Percentiles rank a stretch among this genome's conserved stretches.
phyloP scores from a whole-genome alignment of 2,797 vertebrate species.

The Scolopax rusticola region DNA sequence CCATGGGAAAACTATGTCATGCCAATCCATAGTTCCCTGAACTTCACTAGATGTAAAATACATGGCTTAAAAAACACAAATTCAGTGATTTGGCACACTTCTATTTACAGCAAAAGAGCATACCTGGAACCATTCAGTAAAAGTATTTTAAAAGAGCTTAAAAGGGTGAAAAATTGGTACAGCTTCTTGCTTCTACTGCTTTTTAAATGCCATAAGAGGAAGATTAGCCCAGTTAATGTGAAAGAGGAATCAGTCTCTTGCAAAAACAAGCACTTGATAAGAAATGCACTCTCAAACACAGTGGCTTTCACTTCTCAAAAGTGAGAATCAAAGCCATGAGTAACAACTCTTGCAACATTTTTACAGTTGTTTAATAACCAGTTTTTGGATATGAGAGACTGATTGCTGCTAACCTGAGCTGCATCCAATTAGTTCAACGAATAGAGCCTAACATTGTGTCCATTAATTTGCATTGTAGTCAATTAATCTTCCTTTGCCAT shows the following conservation, averaged over 20 bases:
- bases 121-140: background rate
- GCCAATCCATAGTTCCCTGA: background rate
- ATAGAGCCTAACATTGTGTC: background rate
- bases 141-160: background rate
- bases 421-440: background rate
- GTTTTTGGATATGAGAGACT: background rate
- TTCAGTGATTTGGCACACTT: background rate
- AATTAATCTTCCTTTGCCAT: background rate
- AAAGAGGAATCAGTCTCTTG: background rate
- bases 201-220: background rate
- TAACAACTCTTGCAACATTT: background rate
- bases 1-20: background rate
- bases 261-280: background rate
- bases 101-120: background rate
- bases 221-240: background rate
- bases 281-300: background rate
- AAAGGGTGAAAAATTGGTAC: background rate
- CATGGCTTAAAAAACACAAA: background rate
- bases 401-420: background rate
- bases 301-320: background rate
- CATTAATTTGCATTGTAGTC: background rate
- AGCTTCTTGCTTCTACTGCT: background rate
- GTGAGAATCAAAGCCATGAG: background rate
- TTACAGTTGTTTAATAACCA: background rate
- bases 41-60: background rate